Evolutionary conservation across 2,888 invertebrate genomes (phyloP).

Genomic region (Amiota mariae): DNA sequence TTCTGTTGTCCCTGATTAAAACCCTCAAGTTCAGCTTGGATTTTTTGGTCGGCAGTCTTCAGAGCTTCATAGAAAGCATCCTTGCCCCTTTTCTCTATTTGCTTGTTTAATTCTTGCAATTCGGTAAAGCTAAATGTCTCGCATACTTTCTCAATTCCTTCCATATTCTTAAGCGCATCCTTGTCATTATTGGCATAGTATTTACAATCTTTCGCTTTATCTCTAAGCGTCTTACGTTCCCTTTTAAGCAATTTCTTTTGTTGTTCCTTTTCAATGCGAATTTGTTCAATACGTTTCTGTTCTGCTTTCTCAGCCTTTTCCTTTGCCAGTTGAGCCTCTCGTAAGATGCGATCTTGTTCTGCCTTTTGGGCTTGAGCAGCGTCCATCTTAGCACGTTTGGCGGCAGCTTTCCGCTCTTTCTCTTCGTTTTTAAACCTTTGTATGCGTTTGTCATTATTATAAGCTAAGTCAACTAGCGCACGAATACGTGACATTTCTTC

Average conservation of each 20-base stretch:
- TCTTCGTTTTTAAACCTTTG: constrained; percentile 94
- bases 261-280: constrained; percentile 88
- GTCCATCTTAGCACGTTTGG: constrained; percentile 90
- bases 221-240: constrained; percentile 86
- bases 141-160: constrained; percentile 92
- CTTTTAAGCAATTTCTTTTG: constrained; percentile 90
- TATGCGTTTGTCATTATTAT: constrained; percentile 94
- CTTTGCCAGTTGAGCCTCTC: constrained; percentile 83
- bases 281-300: constrained; percentile 85
- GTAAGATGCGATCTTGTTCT: constrained; percentile 85
- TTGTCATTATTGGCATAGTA: constrained; percentile 83
- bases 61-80: constrained; percentile 81
- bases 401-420: constrained; percentile 90
- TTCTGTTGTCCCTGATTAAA: constrained; percentile 65
- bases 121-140: constrained; percentile 83
- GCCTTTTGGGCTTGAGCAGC: constrained; percentile 87
- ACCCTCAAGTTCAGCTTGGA: constrained; percentile 84
- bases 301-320: constrained; percentile 88
- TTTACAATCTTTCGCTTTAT: constrained; percentile 85
- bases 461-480: constrained; percentile 93
- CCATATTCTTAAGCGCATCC: constrained; percentile 87
- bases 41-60: constrained; percentile 81
- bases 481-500: constrained; percentile 96
- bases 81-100: constrained; percentile 79
- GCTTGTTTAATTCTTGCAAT: constrained; percentile 84